Evolutionary conservation across 2,888 invertebrate genomes (phyloP).

Genomic region (Eilema depressum): DNA sequence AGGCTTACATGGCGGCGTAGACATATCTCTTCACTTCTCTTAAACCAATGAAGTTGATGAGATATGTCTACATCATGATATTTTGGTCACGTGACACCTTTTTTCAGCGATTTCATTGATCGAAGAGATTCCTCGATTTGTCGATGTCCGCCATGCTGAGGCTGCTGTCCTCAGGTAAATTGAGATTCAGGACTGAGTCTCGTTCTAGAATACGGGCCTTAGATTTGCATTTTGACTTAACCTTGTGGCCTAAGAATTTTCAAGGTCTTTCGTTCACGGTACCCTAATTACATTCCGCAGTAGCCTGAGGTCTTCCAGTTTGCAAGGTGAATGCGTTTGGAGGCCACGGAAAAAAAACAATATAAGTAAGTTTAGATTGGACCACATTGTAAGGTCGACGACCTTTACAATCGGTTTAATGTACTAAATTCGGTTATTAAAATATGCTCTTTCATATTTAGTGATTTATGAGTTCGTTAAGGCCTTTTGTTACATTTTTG

Average conservation of each 20-base stretch:
- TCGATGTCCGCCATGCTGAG: too few species aligned
- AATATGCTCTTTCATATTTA: constrained; percentile 13
- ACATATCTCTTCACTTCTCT: too few species aligned
- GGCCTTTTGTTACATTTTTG: constrained; percentile 3
- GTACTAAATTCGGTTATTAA: constrained; percentile 17
- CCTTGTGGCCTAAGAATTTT: not conserved
- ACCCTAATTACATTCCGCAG: constrained; percentile 37
- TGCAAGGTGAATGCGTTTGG: constrained; percentile 59
- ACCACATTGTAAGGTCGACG: constrained; percentile 52
- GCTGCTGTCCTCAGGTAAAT: too few species aligned
- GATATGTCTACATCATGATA: too few species aligned
- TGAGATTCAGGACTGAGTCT: too few species aligned
- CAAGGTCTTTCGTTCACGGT: constrained; percentile 23
- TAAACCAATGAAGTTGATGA: too few species aligned
- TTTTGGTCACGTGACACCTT: too few species aligned
- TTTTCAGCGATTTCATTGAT: too few species aligned
- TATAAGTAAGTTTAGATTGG: constrained; percentile 49
- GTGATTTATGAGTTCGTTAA: constrained; percentile 12
- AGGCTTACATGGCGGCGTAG: too few species aligned
- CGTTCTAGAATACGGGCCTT: too few species aligned
- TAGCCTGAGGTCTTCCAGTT: constrained; percentile 63
- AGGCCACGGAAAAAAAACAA: constrained; percentile 56
- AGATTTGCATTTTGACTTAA: not conserved
- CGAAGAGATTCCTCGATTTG: too few species aligned
- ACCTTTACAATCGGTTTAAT: constrained; percentile 46